Evolutionary conservation across 2,113 vertebrate species (phyloP), one percentile per base, ranked within the genome.

Genomic region (Carettochelys insculpta): DNA sequence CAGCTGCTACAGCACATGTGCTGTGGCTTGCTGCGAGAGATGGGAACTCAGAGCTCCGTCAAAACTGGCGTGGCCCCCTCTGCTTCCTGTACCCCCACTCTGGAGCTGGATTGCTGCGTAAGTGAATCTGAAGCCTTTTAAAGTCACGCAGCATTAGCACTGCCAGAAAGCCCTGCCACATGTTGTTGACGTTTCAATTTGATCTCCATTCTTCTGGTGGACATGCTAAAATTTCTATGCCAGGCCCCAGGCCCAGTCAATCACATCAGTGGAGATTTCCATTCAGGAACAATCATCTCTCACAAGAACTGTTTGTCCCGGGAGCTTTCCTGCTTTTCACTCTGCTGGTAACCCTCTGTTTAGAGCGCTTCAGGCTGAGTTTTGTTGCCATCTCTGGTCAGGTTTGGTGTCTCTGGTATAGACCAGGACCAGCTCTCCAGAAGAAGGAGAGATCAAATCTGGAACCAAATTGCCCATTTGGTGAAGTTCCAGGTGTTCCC

Each of bases 341-440:
- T 3, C 20, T 5, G 56, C 19, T 12, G 5, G 85, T 34, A 38
- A 82, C 54, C 8, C 43, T 79, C 3, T 27, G 1, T 83, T 82
- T 43, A 16, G 83, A 31, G 73, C 43, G 9, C 10, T 79, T 1
- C 41, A 43, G n/a, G n/a, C n/a, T n/a, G n/a, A n/a, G 0, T 47
- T 0, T 0, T 4, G 3, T 8, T 50, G 1, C 27, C 76, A 1
- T 0, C 34, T 47, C 22, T 77, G 22, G 4, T 0, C 4, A 78
- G 85, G 52, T 53, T 19, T 20, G 73, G 75, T 56, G 1, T 3
- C 85, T 83, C 38, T 68, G 17, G 27, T 73, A 14, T 43, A 3
- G 0, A 65, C 61, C 8, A 3, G 61, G 61, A n/a, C 16, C 58
- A n/a, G 17, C 34, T 8, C 17, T 65, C 73, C 8, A 84, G 45